These are phyloP conservation scores for Oxyruncus cristatus DNA, from an alignment of 2,113 vertebrate species.

Conservation along the genomic window DNA sequence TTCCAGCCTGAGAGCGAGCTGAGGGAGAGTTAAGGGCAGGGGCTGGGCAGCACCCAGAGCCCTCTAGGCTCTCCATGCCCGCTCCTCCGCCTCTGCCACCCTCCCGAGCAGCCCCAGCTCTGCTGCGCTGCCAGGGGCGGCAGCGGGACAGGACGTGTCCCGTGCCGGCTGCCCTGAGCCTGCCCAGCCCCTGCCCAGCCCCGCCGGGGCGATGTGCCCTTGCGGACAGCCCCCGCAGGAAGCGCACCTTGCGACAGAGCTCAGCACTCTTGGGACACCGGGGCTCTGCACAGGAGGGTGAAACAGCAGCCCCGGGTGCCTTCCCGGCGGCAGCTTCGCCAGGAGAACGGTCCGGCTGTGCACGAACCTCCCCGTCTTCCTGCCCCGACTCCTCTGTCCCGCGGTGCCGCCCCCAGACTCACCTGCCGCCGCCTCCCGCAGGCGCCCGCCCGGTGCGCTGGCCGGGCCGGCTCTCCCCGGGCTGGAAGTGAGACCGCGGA, in stretches of 20 bases:
- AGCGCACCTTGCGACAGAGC: not conserved
- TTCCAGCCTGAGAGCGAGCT: not conserved
- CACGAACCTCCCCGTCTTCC: rapidly evolving
- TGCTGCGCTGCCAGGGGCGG: not conserved
- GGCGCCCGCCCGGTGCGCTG: not conserved
- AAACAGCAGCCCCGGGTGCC: not conserved
- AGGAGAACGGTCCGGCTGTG: rapidly evolving
- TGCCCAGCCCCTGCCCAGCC: not conserved
- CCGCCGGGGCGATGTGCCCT: not conserved
- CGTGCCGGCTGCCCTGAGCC: not conserved
- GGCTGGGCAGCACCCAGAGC: not conserved
- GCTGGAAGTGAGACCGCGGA: not conserved
- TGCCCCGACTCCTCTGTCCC: not conserved
- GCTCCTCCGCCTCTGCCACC: not conserved
- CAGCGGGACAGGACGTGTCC: not conserved
- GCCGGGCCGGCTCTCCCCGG: not conserved
- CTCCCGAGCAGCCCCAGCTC: not conserved
- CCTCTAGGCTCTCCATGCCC: not conserved
- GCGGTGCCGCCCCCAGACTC: not conserved
- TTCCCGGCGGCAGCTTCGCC: not conserved
- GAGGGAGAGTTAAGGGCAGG: too few species aligned
- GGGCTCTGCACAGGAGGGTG: not conserved
- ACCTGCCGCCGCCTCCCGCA: not conserved
- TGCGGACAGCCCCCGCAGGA: not conserved
- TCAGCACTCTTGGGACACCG: not conserved